Base-by-base conservation (phyloP, 2,113 vertebrate species). In the Callaeas wilsoni region DNA sequence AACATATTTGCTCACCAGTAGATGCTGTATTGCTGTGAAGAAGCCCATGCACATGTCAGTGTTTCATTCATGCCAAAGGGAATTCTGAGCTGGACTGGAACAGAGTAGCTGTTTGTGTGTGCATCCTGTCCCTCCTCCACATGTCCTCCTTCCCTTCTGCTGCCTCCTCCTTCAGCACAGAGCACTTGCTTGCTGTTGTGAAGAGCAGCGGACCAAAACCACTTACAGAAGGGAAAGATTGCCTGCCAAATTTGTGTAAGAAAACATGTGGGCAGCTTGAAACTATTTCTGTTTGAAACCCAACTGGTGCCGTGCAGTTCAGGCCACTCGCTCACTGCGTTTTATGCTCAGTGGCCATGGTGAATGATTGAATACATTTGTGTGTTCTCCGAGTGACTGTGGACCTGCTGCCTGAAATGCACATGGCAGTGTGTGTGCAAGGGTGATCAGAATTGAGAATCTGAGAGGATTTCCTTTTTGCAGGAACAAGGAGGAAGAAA, bases 101-200 rank as follows among this genome's bases (percentile, higher is more conserved):
- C 67, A 73, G 84, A 62, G 39, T 47, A 71, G 75, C 85, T 85
- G 59, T 73, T 74, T 37, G 68, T 77, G 55, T 30, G 2, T 90
- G 90, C 91, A 65, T 81, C 89, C 52, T 65, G 41, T 93, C 16
- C 49, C 93, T 91, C 91, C 81, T 96, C 93, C 91, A 35, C 64
- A 23, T 29, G 68, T 92, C 91, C 56, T 78, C 41, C 4, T 87
- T 78, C 60, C 80, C 89, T 92, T 84, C 87, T 92, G 84, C 91
- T 57, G 60, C 80, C 59, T 78, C 65, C 49, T 75, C 69, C 78
- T 64, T 60, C 10, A 0, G 35, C 18, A 37, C 59, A 23, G 41
- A 91, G 78, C 42, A 10, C 67, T 95, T 56, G n/a, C 44, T 68
- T 50, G 71, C 76, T 84, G 18, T 47, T 71, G 80, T 64, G 79